A percentile compares a stretch with the other conserved stretches of the same genome.
These are phyloP conservation scores for Acrobasis suavella DNA, from an alignment of 2,888 invertebrate genomes.

Conservation along the genomic window DNA sequence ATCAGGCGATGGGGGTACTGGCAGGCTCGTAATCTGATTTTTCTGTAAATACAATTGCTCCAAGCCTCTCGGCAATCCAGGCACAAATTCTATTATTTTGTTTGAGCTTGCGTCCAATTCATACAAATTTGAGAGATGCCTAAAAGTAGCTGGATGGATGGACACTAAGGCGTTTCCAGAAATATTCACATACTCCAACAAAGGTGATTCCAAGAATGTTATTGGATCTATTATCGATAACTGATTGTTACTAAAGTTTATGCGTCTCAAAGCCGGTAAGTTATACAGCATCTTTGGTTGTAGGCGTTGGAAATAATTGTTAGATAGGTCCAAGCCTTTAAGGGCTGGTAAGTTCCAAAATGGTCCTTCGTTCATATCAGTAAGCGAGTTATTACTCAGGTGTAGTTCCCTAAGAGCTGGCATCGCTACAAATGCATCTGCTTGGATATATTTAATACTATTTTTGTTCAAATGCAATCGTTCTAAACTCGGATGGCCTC, in stretches of 20 bases:
- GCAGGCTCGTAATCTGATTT: constrained; percentile 87
- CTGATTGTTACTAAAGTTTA: constrained; percentile 90
- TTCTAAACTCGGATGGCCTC: constrained; percentile 91
- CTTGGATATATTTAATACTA: constrained; percentile 86
- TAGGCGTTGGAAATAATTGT: constrained; percentile 87
- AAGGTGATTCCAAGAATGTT: constrained; percentile 87
- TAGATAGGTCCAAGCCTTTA: constrained; percentile 91
- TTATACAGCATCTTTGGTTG: constrained; percentile 88
- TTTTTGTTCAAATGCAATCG: constrained; percentile 92
- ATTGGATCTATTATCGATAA: constrained; percentile 87
- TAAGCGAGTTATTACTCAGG: constrained; percentile 91
- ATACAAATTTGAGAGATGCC: constrained; percentile 88
- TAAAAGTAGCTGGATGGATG: constrained; percentile 89
- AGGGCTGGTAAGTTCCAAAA: constrained; percentile 93
- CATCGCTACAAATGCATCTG: constrained; percentile 92
- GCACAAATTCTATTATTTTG: constrained; percentile 87
- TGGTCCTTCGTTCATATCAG: constrained; percentile 87
- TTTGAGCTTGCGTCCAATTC: constrained; percentile 91
- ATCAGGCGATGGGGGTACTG: constrained; percentile 85
- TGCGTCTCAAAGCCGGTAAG: constrained; percentile 87
- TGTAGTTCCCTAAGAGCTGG: constrained; percentile 91
- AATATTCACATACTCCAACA: constrained; percentile 90
- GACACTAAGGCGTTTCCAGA: constrained; percentile 88
- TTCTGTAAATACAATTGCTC: constrained; percentile 88
- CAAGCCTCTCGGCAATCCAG: constrained; percentile 88